Percentiles rank a stretch among this genome's conserved stretches.
These are phyloP conservation scores for Pleuronectes platessa DNA, from an alignment of 2,113 vertebrate species.

Conservation along the genomic window DNA sequence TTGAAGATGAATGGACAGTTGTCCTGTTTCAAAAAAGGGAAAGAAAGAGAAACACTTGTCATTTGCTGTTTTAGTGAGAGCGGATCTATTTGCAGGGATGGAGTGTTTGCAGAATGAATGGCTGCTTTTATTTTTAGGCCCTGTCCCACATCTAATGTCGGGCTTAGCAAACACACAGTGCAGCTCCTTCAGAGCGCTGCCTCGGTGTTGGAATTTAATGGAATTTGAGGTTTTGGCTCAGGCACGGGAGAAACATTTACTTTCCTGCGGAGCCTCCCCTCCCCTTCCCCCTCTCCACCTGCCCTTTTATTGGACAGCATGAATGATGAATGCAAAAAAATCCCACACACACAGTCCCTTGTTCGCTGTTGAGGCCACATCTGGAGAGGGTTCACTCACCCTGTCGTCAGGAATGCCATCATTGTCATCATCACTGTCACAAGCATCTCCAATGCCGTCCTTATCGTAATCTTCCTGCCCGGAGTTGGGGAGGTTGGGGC, in stretches of 20 bases:
- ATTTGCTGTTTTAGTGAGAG: conserved; percentile 46
- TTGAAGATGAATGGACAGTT: conserved; percentile 98
- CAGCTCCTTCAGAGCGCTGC: conserved; percentile 60
- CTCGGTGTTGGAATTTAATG: conserved; percentile 45
- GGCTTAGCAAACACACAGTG: conserved; percentile 67
- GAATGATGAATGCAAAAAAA: conserved; percentile 63
- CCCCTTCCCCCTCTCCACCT: conserved; percentile 10
- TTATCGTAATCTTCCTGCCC: conserved; percentile 99
- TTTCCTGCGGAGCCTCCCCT: conserved; percentile 54
- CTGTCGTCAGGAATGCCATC: conserved; percentile 93
- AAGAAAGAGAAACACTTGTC: conserved; percentile 34
- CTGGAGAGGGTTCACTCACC: conserved; percentile 78
- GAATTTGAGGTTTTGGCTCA: conserved; percentile 78
- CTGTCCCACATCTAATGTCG: conserved; percentile 62
- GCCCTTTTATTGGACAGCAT: conserved; percentile 45
- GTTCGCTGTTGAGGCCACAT: background rate
- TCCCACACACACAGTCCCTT: conserved; percentile 22
- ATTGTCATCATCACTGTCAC: conserved; percentile 94
- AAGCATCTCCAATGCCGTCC: conserved; percentile 95
- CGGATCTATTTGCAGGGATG: conserved; percentile 49
- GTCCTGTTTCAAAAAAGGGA: conserved; percentile 85
- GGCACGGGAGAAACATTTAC: conserved; percentile 64
- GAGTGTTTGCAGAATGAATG: conserved; percentile 56
- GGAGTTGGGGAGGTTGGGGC: conserved; percentile 97
- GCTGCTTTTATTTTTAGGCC: conserved; percentile 64